Conservation (phyloP, 1,140 invertebrate genomes). For the Andricus grossulariae region DNA sequence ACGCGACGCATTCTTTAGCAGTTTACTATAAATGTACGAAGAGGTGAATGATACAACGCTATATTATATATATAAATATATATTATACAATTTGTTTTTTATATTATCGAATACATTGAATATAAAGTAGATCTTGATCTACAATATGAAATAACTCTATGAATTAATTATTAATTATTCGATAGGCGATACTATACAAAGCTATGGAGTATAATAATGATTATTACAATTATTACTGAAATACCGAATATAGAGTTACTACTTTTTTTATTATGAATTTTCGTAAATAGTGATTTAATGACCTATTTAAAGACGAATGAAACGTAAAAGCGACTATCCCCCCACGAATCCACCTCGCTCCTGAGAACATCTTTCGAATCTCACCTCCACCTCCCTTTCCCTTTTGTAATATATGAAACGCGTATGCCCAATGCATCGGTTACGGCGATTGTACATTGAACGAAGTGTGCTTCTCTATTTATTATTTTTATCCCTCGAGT, state of each 20-base stretch:
- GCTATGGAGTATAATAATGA: constrained; percentile 53
- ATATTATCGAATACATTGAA: constrained; percentile 50
- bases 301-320: constrained; percentile 63
- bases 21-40: constrained; percentile 64
- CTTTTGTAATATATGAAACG: constrained; percentile 29
- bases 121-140: constrained; percentile 42
- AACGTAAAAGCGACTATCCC: constrained; percentile 56
- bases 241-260: constrained; percentile 63
- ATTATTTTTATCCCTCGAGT: constrained; percentile 39
- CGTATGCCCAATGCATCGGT: constrained; percentile 37
- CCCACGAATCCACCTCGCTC: constrained; percentile 35
- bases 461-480: constrained; percentile 48
- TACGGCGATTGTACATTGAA: constrained; percentile 52
- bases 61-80: constrained; percentile 46
- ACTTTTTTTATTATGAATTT: constrained; percentile 69
- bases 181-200: constrained; percentile 56
- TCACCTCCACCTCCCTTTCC: constrained; percentile 27
- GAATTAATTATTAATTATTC: constrained; percentile 55
- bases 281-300: constrained; percentile 67
- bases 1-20: constrained; percentile 57
- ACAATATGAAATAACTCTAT: constrained; percentile 52
- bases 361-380: constrained; percentile 24
- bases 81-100: constrained; percentile 56
- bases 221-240: constrained; percentile 62
- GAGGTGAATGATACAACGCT: constrained; percentile 58